Base-by-base conservation (phyloP, 2,113 vertebrate species). In the Brienomyrus brachyistius region DNA sequence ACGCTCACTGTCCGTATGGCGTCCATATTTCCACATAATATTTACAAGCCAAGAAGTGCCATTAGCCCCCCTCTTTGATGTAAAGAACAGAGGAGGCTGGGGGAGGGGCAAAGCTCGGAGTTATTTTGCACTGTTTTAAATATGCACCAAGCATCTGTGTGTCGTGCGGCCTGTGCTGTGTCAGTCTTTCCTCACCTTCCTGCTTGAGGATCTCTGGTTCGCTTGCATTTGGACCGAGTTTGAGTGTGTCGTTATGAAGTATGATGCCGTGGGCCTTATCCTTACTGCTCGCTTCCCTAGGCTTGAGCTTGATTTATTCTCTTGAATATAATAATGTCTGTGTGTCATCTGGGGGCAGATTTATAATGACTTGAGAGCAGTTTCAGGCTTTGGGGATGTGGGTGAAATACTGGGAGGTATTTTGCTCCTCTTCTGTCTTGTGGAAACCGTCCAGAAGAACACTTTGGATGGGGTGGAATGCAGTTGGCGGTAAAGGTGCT, bases 21-120 rank as follows among this genome's bases (percentile, higher is more conserved):
- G 15, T 80, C 31, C 74, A 80, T 80, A 80, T 80, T 80, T 80
- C 74, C 35, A 43, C 35, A 43, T 40, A 43, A 40, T 80, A 43
- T 80, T 80, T 80, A 80, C 74, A 80, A 80, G 74, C 15, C 74
- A 80, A 40, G 74, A 80, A 80, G 74, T 80, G 15, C 74, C 74
- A 43, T 80, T 43, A 80, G 74, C 74, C 74, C 4, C 4, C 35
- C 74, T 40, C 74, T 80, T 80, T 80, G 74, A 80, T 80, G 74
- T 80, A 80, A 43, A 80, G 74, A 80, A 80, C 74, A 80, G 74
- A 80, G 74, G 74, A 40, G 31, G 31, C 0, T 43, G 31, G 35
- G 4, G 35, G 74, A 40, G 35, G 74, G 17, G 35, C 31, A 17
- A 17, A 35, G 62, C 62, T 66, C 11, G 1, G 35, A 17, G 15